Evolutionary conservation across 2,797 vertebrate genomes (phyloP).

Genomic region (Chlorospingus semifuscus): DNA sequence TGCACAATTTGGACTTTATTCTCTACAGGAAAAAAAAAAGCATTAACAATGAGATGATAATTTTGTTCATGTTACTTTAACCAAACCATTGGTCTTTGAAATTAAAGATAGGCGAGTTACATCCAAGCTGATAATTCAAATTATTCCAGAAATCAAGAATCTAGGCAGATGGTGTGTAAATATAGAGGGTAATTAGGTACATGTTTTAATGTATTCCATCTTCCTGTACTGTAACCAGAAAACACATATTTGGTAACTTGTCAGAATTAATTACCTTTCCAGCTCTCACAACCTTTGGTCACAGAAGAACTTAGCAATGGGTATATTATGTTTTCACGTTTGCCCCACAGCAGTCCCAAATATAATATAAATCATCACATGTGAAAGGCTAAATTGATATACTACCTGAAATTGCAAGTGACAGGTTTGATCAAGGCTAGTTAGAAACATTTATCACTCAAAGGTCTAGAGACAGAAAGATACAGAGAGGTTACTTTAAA

Average conservation of each 20-base stretch:
- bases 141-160: conserved; percentile 35
- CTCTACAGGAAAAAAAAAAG: neutral
- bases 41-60: conserved; percentile 45
- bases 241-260: conserved; percentile 50
- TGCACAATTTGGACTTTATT: conserved; percentile 24
- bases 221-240: conserved; percentile 41
- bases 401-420: conserved; percentile 73
- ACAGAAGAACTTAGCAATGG: conserved; percentile 53
- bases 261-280: conserved; percentile 71
- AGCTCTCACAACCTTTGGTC: conserved; percentile 31
- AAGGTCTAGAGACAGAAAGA: conserved; percentile 71
- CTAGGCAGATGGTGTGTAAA: conserved; percentile 40
- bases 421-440: conserved; percentile 78
- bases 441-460: conserved; percentile 75
- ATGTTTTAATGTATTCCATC: conserved; percentile 24
- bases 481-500: conserved; percentile 71
- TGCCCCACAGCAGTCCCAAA: conserved; percentile 58
- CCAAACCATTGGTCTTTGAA: conserved; percentile 70
- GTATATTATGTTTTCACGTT: conserved; percentile 47
- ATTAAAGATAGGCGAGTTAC: conserved; percentile 64
- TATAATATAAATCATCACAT: conserved; percentile 68
- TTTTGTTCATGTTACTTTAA: conserved; percentile 62
- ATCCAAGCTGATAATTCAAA: conserved; percentile 59
- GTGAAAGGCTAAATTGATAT: conserved; percentile 72
- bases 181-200: conserved; percentile 46